phyloP scores from a whole-genome alignment of 2,888 invertebrate species.

The Sphecodes monilicornis region DNA sequence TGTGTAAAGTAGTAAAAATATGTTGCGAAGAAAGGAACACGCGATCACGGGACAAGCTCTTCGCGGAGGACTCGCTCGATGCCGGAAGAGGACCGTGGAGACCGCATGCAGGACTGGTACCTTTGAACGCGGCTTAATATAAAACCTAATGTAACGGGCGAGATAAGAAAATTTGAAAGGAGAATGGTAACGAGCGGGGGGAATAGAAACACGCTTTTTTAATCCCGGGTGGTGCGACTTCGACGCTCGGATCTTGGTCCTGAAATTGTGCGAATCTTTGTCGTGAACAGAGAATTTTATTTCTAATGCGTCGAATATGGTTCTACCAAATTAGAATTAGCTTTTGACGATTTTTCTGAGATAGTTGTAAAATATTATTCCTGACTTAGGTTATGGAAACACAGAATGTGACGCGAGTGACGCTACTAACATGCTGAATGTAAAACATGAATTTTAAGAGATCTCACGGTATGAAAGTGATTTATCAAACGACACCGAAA shows the following conservation, averaged over 20 bases:
- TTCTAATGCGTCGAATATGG: not conserved
- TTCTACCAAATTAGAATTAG: not conserved
- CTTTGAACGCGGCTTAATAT: conserved; percentile 6
- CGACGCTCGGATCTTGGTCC: not conserved
- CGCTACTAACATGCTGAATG: too few relatives aligned
- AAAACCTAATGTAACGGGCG: conserved; percentile 7
- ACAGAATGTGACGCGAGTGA: too few relatives aligned
- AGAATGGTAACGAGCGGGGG: conserved; percentile 8
- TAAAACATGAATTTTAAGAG: too few relatives aligned
- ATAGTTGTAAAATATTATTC: too few relatives aligned
- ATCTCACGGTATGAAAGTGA: too few relatives aligned
- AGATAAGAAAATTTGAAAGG: not conserved
- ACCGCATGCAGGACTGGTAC: conserved; percentile 7
- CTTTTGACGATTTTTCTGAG: too few relatives aligned
- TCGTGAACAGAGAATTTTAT: not conserved
- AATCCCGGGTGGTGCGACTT: not conserved
- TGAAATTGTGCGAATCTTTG: not conserved
- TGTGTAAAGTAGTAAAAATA: conserved; percentile 64
- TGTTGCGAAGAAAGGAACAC: conserved; percentile 52
- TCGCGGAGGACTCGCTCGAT: conserved; percentile 18
- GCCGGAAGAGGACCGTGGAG: conserved; percentile 34
- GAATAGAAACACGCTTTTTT: not conserved
- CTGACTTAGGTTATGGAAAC: too few relatives aligned
- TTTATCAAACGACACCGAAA: too few relatives aligned
- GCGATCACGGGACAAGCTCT: not conserved